A percentile compares a stretch with the other conserved stretches of the same genome.
phyloP scores from a whole-genome alignment of 1,140 invertebrate genomes.

The Dolichoris vasculosae region DNA sequence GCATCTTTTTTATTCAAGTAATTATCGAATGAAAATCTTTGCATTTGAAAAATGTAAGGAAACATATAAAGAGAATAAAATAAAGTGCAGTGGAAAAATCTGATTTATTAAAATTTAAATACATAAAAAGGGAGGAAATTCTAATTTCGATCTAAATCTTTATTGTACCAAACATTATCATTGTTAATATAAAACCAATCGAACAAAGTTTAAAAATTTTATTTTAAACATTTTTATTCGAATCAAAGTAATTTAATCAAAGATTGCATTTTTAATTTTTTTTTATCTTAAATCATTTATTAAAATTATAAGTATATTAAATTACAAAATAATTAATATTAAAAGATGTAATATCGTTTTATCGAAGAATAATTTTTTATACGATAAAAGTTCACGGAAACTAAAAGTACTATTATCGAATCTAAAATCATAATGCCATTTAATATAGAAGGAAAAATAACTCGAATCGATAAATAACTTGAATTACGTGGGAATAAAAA shows the following conservation, averaged over 20 bases:
- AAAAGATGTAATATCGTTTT: not conserved
- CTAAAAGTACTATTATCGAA: not conserved
- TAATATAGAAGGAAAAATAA: slow-evolving; percentile 8
- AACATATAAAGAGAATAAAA: not conserved
- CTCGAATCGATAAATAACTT: slow-evolving; percentile 7
- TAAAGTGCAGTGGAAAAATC: not conserved
- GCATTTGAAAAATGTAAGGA: not conserved
- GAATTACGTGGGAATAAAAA: slow-evolving; percentile 6
- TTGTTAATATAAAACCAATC: too few relatives aligned
- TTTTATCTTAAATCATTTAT: too few relatives aligned
- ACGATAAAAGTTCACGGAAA: not conserved
- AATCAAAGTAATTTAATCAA: too few relatives aligned
- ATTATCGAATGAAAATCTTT: not conserved
- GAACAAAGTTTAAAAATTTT: too few relatives aligned
- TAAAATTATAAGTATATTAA: too few relatives aligned
- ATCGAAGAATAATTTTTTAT: not conserved
- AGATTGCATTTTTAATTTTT: too few relatives aligned
- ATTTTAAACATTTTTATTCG: too few relatives aligned
- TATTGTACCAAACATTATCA: not conserved
- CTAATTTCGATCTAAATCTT: not conserved
- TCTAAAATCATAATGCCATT: not conserved
- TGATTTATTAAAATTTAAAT: not conserved
- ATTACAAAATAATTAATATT: not conserved
- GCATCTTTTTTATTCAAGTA: not conserved
- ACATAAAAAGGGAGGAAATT: not conserved